phyloP scores from a whole-genome alignment of 1,140 invertebrate species.

The Drosophila malerkotliana region DNA sequence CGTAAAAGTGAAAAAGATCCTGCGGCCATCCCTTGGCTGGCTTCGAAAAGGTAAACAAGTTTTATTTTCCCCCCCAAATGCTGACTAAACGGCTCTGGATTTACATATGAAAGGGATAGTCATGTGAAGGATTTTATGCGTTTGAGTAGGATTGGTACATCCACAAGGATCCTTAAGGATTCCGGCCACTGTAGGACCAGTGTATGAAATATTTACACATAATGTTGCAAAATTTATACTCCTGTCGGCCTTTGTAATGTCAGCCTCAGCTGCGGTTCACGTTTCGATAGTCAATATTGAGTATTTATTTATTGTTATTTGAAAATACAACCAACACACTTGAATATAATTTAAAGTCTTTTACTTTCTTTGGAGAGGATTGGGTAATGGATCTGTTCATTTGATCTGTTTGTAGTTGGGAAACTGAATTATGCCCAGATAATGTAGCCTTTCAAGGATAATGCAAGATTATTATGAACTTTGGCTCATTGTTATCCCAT shows the following conservation, averaged over 20 bases:
- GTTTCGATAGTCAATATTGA: conserved; percentile 54
- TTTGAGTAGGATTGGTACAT: conserved; percentile 33
- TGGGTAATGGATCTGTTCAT: conserved; percentile 9
- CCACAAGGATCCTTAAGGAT: conserved; percentile 18
- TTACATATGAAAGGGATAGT: conserved; percentile 51
- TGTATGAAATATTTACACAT: conserved; percentile 50
- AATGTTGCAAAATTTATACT: conserved; percentile 44
- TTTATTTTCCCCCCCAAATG: conserved; percentile 36
- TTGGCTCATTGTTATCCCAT: background rate
- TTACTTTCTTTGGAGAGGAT: background rate
- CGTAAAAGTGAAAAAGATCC: conserved; percentile 31
- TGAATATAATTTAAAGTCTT: conserved; percentile 10
- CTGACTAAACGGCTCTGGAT: conserved; percentile 42
- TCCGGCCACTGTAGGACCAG: conserved; percentile 6
- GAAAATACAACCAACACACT: conserved; percentile 20
- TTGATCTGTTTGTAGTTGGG: background rate
- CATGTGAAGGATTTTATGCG: conserved; percentile 40
- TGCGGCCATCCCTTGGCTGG: conserved; percentile 28
- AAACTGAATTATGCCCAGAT: no score
- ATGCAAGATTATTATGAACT: no score
- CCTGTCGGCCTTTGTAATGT: conserved; percentile 48
- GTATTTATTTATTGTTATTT: conserved; percentile 73
- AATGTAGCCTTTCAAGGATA: no score
- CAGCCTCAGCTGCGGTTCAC: conserved; percentile 62
- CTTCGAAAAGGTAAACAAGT: conserved; percentile 39